Percentiles rank a stretch among this genome's conserved stretches.
Conservation (phyloP, 2,797 vertebrate species). For the Cossypha polioptera region DNA sequence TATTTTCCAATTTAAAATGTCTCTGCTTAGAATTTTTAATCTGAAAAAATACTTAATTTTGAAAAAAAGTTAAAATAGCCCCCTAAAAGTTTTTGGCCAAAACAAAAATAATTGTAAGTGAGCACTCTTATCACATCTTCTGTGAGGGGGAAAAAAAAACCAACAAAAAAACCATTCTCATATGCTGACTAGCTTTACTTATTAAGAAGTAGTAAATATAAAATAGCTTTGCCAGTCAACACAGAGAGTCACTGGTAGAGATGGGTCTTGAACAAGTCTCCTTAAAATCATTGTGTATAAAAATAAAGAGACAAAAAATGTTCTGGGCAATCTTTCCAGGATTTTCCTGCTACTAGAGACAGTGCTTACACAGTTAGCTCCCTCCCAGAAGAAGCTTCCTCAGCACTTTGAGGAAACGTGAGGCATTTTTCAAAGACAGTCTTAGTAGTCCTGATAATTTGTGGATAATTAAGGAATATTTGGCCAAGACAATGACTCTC, state of each 20-base stretch:
- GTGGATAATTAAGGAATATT: neutral
- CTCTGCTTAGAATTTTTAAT: neutral
- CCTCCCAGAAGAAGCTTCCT: neutral
- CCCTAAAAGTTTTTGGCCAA: neutral
- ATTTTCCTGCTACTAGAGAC: neutral
- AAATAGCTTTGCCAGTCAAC: neutral
- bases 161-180: neutral
- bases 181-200: neutral
- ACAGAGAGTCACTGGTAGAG: neutral
- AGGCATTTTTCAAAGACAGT: neutral
- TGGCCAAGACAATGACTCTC: neutral
- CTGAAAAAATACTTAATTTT: neutral
- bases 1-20: neutral
- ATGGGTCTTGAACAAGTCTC: neutral
- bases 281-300: neutral
- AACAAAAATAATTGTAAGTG: neutral
- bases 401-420: neutral
- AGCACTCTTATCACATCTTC: neutral
- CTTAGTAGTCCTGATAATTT: neutral
- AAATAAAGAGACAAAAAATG: neutral
- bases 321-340: neutral
- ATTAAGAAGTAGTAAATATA: neutral
- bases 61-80: neutral
- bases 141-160: accelerated
- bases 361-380: neutral